phyloP scores from a whole-genome alignment of 2,113 vertebrate species.

The Prinia subflava region DNA sequence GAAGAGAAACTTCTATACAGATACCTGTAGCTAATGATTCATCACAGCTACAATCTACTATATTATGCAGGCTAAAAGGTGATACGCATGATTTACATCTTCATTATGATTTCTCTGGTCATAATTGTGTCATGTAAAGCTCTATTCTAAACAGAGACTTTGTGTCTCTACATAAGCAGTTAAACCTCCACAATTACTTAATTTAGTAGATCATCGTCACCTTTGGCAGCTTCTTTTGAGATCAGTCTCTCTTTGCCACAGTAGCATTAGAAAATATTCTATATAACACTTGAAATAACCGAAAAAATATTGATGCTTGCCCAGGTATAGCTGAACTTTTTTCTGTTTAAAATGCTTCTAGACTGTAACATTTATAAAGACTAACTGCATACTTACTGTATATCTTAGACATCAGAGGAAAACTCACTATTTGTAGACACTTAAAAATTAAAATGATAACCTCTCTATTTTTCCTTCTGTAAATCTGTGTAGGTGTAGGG shows the following conservation, averaged over 20 bases:
- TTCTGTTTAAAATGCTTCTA: not conserved
- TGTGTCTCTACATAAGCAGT: not conserved
- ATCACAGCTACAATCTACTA: not conserved
- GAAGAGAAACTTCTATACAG: not conserved
- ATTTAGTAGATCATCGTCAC: not conserved
- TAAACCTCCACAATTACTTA: not conserved
- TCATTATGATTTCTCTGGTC: not conserved
- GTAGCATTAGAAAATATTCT: not conserved
- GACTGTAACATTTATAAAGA: not conserved
- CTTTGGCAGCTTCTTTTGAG: not conserved
- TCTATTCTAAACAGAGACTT: not conserved
- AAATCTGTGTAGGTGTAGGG: not conserved
- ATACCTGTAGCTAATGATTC: not conserved
- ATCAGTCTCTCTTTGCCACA: not conserved
- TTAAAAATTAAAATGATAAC: not conserved
- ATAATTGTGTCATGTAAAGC: not conserved
- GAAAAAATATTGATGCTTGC: not conserved
- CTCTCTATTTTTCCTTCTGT: not conserved
- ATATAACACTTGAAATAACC: not conserved
- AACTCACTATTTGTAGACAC: not conserved
- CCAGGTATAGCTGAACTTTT: not conserved
- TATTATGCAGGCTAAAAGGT: not conserved
- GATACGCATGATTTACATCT: not conserved
- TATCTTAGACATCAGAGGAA: not conserved
- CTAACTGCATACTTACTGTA: not conserved